Base-by-base conservation (phyloP, 2,888 invertebrate genomes). In the Hylaea fasciaria region DNA sequence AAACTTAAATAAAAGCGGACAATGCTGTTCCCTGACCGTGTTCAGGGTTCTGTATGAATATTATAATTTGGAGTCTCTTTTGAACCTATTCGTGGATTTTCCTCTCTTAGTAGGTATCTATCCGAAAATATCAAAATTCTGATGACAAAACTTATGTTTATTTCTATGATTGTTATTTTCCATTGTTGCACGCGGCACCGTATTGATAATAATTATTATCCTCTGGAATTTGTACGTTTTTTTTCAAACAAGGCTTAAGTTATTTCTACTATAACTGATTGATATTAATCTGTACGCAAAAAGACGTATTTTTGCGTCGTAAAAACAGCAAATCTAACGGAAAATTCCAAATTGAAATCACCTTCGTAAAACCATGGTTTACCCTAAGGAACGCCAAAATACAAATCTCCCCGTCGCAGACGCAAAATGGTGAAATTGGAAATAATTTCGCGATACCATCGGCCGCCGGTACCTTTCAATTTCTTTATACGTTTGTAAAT, bases 401-500 rank as follows among this genome's bases (percentile, higher is more conserved):
- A 48, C 73, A 80, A 79, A 79, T 74, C 70, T 79, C 76, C 75
- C 74, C 76, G 76, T 78, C 78, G 77, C 81, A 77, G 86, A 84
- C 85, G 89, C 90, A 86, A 90, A 90, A 90, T 85, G 92, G 91
- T 89, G 90, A 92, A 92, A 92, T 92, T 91, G 89, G 90, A 90
- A 91, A 92, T 91, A 87, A 91, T 91, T 91, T 91, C 76, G 83
- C 86, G 92, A 92, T 92, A 91, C 80, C 85, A 92, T 92, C 92
- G 83, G 52, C 50, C 50, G 66, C 72, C 79, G 79, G 79, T 88
- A 85, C 87, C 88, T 89, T 89, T 89, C 89, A 86, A 86, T 90
- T 87, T 87, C 86, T 89, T 85, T 86, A 85, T 85, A 82, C 83
- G 85, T 62, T 64, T 62, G 62, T 65, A 61, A 59, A 59, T 56